phyloP scores from a whole-genome alignment of 2,113 vertebrate species.

The Cyprinodon brontotheroides region DNA sequence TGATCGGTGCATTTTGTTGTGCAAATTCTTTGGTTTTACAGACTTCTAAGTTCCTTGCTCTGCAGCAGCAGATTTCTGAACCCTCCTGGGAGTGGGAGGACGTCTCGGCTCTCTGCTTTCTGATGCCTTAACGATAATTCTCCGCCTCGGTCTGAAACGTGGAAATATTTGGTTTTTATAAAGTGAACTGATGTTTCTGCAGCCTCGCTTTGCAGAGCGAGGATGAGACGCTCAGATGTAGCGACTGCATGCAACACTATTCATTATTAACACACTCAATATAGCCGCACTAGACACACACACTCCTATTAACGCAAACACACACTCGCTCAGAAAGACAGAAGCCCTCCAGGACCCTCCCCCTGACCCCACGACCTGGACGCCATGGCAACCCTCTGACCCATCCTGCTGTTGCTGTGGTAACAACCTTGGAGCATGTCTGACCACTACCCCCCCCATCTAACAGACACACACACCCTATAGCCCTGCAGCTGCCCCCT shows the following conservation, averaged over 20 bases:
- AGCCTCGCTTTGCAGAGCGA: conserved; percentile 8
- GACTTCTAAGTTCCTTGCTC: neutral
- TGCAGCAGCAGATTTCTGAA: too few species aligned
- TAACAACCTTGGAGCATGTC: conserved; percentile 83
- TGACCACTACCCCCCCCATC: conserved; percentile 72
- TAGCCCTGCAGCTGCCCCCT: conserved; percentile 55
- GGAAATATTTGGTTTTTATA: neutral
- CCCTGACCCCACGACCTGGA: conserved; percentile 79
- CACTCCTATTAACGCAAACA: conserved; percentile 51
- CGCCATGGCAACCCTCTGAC: conserved; percentile 82
- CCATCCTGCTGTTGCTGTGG: conserved; percentile 81
- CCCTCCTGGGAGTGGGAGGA: too few species aligned
- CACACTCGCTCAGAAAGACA: conserved; percentile 28
- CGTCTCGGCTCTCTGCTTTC: neutral
- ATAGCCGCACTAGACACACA: conserved; percentile 54
- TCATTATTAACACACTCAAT: conserved; percentile 73
- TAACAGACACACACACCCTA: conserved; percentile 34
- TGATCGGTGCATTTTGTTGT: neutral
- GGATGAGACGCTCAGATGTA: conserved; percentile 26
- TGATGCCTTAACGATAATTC: too few species aligned
- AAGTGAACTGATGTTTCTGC: neutral
- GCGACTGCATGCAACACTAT: conserved; percentile 62
- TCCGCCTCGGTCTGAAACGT: too few species aligned
- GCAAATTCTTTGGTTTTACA: neutral
- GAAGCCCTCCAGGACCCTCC: conserved; percentile 64